Percentiles rank a stretch among this genome's conserved stretches.
Evolutionary conservation across 2,797 vertebrate genomes (phyloP).

Genomic region (Amblyopsis hoosieri): DNA sequence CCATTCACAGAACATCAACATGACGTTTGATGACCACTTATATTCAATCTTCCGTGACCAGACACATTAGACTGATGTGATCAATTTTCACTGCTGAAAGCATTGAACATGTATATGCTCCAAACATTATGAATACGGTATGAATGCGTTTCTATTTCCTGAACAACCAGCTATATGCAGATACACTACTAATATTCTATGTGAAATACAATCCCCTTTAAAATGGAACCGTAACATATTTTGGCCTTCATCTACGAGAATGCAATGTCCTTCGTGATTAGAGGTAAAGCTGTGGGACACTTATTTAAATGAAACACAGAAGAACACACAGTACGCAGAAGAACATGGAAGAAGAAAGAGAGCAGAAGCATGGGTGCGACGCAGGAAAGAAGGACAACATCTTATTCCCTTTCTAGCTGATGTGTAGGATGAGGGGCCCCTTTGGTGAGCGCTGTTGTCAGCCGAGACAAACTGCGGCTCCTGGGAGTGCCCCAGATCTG

Average conservation of each 20-base stretch:
- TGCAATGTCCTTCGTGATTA: not conserved
- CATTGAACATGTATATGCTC: constrained; percentile 7
- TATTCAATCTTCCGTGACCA: constrained; percentile 43
- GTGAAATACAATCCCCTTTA: too few relatives aligned
- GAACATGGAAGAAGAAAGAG: constrained; percentile 14
- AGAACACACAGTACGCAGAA: constrained; percentile 7
- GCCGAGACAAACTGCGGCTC: constrained; percentile 93
- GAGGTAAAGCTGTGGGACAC: not conserved
- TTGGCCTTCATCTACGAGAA: not conserved
- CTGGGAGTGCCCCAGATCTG: constrained; percentile 95
- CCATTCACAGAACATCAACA: constrained; percentile 58
- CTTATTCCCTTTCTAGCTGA: constrained; percentile 84
- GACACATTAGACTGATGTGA: constrained; percentile 23
- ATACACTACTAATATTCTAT: not conserved
- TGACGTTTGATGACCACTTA: constrained; percentile 37
- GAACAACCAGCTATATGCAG: constrained; percentile 24
- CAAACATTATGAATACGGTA: constrained; percentile 5
- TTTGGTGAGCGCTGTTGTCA: constrained; percentile 90
- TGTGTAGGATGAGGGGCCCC: constrained; percentile 83
- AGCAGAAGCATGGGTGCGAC: constrained; percentile 12
- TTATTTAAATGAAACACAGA: not conserved
- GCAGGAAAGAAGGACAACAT: constrained; percentile 52
- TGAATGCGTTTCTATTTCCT: not conserved
- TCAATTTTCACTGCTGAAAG: constrained; percentile 34
- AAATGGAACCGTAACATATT: not conserved